These are phyloP conservation scores for Platysteira castanea DNA, from an alignment of 2,113 vertebrate genomes.

Conservation along the genomic window DNA sequence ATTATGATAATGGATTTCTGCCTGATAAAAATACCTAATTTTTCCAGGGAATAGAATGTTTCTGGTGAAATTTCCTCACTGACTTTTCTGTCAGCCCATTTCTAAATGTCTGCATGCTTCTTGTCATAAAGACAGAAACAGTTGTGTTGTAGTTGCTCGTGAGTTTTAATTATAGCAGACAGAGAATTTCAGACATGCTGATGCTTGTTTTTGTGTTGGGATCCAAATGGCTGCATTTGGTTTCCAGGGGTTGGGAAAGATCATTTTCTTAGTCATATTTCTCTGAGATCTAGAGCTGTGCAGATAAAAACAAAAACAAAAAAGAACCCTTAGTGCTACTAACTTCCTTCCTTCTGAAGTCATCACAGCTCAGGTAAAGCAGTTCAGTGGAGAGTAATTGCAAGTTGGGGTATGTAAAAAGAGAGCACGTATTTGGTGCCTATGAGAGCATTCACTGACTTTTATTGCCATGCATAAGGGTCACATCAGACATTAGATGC, in stretches of 20 bases:
- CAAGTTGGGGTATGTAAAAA: not conserved
- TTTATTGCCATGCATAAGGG: not conserved
- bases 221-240: slow-evolving; percentile 8
- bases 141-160: slow-evolving; percentile 2
- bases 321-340: not conserved
- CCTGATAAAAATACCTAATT: slow-evolving; percentile 16
- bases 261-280: slow-evolving; percentile 40
- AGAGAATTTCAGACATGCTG: slow-evolving; percentile 1
- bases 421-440: not conserved
- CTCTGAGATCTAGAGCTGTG: slow-evolving; percentile 19
- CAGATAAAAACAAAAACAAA: not conserved
- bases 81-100: slow-evolving; percentile 10
- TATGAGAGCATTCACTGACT: not conserved
- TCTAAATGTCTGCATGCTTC: not conserved
- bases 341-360: not conserved
- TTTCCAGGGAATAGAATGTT: slow-evolving; percentile 27
- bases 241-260: slow-evolving; percentile 22
- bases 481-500: not conserved
- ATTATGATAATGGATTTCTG: not conserved
- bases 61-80: slow-evolving; percentile 29
- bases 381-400: not conserved
- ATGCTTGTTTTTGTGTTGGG: slow-evolving; percentile 36
- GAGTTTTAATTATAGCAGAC: slow-evolving; percentile 26
- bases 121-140: not conserved
- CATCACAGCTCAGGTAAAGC: not conserved